These are phyloP conservation scores for Ia io DNA, from an alignment of 2,113 vertebrate species.

Conservation along the genomic window DNA sequence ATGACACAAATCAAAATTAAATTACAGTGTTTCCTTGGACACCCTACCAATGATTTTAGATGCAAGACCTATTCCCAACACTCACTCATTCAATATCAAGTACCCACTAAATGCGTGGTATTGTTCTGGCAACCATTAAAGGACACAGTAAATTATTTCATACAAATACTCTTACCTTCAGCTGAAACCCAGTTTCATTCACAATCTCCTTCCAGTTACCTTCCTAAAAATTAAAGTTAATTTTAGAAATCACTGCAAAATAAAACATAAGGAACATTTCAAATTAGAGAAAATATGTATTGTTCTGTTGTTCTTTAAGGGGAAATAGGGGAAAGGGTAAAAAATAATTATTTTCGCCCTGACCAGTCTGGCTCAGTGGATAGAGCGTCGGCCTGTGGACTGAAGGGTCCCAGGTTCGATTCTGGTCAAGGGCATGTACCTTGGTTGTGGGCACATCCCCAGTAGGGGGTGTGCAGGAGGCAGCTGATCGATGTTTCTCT, in stretches of 20 bases:
- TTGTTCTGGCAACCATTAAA: neutral
- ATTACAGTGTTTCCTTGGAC: constrained; percentile 5
- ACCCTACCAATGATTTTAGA: neutral
- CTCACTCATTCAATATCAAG: neutral
- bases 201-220: constrained; percentile 94
- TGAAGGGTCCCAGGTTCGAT: too few relatives aligned
- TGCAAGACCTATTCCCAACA: constrained; percentile 31
- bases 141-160: neutral
- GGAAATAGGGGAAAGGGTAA: neutral
- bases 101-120: neutral
- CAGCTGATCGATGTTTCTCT: too few relatives aligned
- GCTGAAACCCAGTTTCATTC: constrained; percentile 94
- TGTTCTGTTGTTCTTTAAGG: constrained; percentile 5
- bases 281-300: neutral
- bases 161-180: constrained; percentile 87
- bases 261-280: neutral
- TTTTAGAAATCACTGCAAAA: constrained; percentile 54
- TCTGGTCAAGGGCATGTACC: too few relatives aligned
- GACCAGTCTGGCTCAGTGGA: too few relatives aligned
- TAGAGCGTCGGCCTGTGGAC: too few relatives aligned
- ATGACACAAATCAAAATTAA: constrained; percentile 36
- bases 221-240: constrained; percentile 86
- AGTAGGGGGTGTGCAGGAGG: too few relatives aligned
- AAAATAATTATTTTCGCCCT: constrained; percentile 31
- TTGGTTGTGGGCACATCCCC: too few relatives aligned